Percentiles rank a stretch among this genome's conserved stretches.
phyloP scores from a whole-genome alignment of 2,113 vertebrate genomes.

The Carassius gibelio region DNA sequence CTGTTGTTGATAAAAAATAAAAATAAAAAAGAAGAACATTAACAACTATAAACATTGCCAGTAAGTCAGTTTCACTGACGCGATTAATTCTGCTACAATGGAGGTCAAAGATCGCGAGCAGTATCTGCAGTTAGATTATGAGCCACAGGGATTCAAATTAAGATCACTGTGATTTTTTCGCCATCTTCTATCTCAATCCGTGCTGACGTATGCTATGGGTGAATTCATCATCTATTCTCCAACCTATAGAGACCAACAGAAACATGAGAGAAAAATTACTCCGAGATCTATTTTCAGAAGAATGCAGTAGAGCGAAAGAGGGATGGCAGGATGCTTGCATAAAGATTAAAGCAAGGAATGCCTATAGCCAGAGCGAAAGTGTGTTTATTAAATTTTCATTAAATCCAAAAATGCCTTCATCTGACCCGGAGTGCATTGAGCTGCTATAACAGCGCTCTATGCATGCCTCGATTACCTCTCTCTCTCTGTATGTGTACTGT shows the following conservation, averaged over 20 bases:
- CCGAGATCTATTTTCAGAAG: constrained; percentile 1
- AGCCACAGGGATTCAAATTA: neutral
- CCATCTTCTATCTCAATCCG: neutral
- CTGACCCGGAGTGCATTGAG: constrained; percentile 2
- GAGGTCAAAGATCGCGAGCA: neutral
- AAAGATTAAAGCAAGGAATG: neutral
- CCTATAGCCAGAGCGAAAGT: constrained; percentile 10
- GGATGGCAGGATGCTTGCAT: neutral
- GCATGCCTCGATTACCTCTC: constrained; percentile 17
- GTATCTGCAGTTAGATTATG: constrained; percentile 11
- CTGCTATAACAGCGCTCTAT: constrained; percentile 36
- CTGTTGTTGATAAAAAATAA: too few relatives aligned
- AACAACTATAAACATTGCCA: neutral
- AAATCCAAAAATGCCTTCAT: constrained; percentile 17
- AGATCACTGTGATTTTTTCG: neutral
- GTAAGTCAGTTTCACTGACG: neutral
- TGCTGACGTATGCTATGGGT: neutral
- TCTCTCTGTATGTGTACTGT: neutral
- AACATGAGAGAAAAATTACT: constrained; percentile 28
- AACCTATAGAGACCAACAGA: neutral
- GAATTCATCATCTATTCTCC: too few relatives aligned
- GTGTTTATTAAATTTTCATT: constrained; percentile 45
- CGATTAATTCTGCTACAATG: neutral
- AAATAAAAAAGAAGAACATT: neutral
- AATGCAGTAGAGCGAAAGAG: neutral